Evolutionary conservation across 23 tunicate species (phyloP).

Genomic region (Halocynthia roretzi): DNA sequence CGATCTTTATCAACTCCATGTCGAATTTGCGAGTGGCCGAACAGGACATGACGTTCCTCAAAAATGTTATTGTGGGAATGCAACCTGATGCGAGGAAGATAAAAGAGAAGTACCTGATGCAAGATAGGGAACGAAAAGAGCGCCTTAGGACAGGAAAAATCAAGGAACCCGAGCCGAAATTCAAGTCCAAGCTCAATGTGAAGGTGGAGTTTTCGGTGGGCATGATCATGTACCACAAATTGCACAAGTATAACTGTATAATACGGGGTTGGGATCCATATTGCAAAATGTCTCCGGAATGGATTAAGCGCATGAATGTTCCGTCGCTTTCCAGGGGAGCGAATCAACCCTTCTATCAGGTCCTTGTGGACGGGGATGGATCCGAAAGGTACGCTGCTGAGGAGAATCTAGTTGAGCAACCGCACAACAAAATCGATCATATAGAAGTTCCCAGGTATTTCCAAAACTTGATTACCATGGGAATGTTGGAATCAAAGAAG

Average conservation of each 20-base stretch:
- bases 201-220: slow-evolving; percentile 32
- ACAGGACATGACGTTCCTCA: too few species aligned
- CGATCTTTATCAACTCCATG: too few species aligned
- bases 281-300: slow-evolving; percentile 23
- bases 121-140: too few species aligned
- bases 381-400: slow-evolving; percentile 14
- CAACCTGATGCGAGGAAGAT: too few species aligned
- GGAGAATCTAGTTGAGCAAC: neutral
- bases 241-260: slow-evolving; percentile 32
- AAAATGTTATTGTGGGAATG: too few species aligned
- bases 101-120: too few species aligned
- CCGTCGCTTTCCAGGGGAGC: slow-evolving; percentile 4
- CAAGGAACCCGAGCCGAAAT: too few species aligned
- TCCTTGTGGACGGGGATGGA: slow-evolving; percentile 34
- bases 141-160: too few species aligned
- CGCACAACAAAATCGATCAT: neutral
- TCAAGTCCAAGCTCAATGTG: too few species aligned
- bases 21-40: too few species aligned
- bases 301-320: slow-evolving; percentile 32
- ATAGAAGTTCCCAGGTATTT: neutral
- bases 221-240: slow-evolving; percentile 30
- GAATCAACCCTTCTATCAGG: slow-evolving; percentile 33
- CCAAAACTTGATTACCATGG: neutral
- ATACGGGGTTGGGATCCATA: slow-evolving; percentile 37
- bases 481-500: too few species aligned